Evolutionary conservation across 1,140 invertebrate species (phyloP).

Genomic region (Sweltsa coloradensis): DNA sequence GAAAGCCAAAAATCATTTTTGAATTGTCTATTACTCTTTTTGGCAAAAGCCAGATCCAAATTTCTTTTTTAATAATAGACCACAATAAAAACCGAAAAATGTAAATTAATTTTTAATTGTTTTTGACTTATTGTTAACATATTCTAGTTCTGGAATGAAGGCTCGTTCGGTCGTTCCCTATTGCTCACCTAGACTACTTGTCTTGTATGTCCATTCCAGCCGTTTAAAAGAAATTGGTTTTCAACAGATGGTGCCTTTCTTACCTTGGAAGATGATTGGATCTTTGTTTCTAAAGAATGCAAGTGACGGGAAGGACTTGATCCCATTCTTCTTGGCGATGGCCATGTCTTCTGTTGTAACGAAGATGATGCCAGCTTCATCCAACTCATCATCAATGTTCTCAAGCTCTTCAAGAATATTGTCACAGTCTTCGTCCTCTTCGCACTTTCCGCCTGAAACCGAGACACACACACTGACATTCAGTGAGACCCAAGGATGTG

Average conservation of each 20-base stretch:
- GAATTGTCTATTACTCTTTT: too few relatives aligned
- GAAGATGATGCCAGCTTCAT: slow-evolving; percentile 87
- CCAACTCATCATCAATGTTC: slow-evolving; percentile 86
- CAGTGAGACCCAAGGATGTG: not conserved
- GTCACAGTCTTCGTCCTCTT: slow-evolving; percentile 75
- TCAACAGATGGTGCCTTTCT: too few relatives aligned
- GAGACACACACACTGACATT: not conserved
- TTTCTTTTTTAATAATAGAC: too few relatives aligned
- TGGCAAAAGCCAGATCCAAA: too few relatives aligned
- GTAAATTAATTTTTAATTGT: not conserved
- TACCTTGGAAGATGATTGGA: slow-evolving; percentile 58
- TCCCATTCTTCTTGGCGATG: slow-evolving; percentile 73
- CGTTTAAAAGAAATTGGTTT: slow-evolving; percentile 8
- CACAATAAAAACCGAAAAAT: too few relatives aligned
- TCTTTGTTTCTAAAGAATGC: slow-evolving; percentile 87
- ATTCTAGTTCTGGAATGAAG: too few relatives aligned
- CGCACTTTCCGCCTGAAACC: slow-evolving; percentile 62
- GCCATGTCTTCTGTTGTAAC: slow-evolving; percentile 77
- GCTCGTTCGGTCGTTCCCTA: too few relatives aligned
- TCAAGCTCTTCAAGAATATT: slow-evolving; percentile 75
- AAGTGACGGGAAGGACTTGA: slow-evolving; percentile 72
- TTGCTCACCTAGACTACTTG: too few relatives aligned
- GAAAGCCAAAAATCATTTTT: too few relatives aligned
- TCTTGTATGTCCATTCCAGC: too few relatives aligned
- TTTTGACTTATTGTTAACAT: slow-evolving; percentile 6